These are phyloP conservation scores for Nephila pilipes DNA, from an alignment of 1,140 invertebrate genomes.

Conservation along the genomic window DNA sequence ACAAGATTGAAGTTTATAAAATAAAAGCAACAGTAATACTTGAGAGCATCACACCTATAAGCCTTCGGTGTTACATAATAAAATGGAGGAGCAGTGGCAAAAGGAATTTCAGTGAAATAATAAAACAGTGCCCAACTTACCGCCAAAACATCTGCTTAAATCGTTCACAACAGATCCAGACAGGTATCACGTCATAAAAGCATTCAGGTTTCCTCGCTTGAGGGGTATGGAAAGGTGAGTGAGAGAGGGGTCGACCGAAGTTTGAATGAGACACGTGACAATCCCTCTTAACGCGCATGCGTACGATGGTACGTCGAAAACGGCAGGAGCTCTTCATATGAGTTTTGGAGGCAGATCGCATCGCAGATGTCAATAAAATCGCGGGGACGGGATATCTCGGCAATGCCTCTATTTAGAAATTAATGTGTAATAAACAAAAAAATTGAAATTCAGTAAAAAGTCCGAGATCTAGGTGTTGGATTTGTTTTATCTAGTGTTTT, in stretches of 20 bases:
- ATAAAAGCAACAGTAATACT: neutral
- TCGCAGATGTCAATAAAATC: slow-evolving; percentile 25
- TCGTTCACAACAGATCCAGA: neutral
- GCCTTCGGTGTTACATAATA: neutral
- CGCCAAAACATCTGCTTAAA: slow-evolving; percentile 45
- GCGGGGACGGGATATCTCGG: neutral
- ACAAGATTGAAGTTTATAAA: neutral
- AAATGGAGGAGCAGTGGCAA: neutral
- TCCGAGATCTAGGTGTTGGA: neutral
- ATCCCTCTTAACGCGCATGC: slow-evolving; percentile 39
- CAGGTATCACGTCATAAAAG: slow-evolving; percentile 47
- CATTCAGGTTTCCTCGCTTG: slow-evolving; percentile 26
- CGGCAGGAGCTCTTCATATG: slow-evolving; percentile 48
- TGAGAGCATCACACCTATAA: neutral
- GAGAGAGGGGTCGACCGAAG: neutral
- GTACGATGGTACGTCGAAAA: slow-evolving; percentile 43
- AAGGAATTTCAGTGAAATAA: neutral
- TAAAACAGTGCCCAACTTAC: neutral
- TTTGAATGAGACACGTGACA: slow-evolving; percentile 70
- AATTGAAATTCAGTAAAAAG: neutral
- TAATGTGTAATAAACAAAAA: neutral
- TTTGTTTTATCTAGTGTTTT: neutral
- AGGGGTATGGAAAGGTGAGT: neutral
- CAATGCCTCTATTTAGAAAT: neutral
- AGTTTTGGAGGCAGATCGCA: slow-evolving; percentile 17